Evolutionary conservation across 2,113 vertebrate genomes (phyloP).

Genomic region (Gambusia affinis): DNA sequence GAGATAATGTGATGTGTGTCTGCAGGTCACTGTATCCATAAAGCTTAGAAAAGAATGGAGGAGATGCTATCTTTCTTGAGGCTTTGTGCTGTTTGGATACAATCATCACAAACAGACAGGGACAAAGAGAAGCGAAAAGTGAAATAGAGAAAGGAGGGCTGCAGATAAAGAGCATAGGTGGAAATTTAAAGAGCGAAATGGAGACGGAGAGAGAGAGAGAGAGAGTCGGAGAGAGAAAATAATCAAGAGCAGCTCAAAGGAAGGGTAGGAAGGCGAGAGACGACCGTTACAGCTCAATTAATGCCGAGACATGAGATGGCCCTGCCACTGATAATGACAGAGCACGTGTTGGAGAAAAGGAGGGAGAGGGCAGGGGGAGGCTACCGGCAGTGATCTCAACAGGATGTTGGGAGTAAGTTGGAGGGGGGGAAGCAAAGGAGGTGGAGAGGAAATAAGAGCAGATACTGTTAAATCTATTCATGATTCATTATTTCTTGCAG

Average conservation of each 20-base stretch:
- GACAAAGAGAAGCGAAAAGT: conserved; percentile 1
- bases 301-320: conserved; percentile 67
- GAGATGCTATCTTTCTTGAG: conserved; percentile 28
- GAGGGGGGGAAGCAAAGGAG: conserved; percentile 19
- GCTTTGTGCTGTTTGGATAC: conserved; percentile 40
- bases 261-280: conserved; percentile 33
- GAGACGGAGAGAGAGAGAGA: not conserved
- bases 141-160: conserved; percentile 7
- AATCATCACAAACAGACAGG: conserved; percentile 32
- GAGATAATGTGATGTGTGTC: conserved; percentile 49
- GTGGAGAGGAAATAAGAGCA: conserved; percentile 72
- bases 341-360: conserved; percentile 25
- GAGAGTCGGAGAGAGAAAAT: not conserved
- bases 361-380: conserved; percentile 32
- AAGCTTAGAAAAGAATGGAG: conserved; percentile 33
- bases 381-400: conserved; percentile 56
- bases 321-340: conserved; percentile 68
- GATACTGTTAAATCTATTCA: conserved; percentile 79
- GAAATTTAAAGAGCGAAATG: conserved; percentile 15
- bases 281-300: conserved; percentile 75
- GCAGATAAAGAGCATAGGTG: conserved; percentile 10
- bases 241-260: conserved; percentile 30
- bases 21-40: conserved; percentile 26
- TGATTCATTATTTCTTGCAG: conserved; percentile 77
- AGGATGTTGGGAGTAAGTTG: conserved; percentile 69